Base-by-base conservation (phyloP, 2,888 invertebrate species). In the Polyploca ridens region DNA sequence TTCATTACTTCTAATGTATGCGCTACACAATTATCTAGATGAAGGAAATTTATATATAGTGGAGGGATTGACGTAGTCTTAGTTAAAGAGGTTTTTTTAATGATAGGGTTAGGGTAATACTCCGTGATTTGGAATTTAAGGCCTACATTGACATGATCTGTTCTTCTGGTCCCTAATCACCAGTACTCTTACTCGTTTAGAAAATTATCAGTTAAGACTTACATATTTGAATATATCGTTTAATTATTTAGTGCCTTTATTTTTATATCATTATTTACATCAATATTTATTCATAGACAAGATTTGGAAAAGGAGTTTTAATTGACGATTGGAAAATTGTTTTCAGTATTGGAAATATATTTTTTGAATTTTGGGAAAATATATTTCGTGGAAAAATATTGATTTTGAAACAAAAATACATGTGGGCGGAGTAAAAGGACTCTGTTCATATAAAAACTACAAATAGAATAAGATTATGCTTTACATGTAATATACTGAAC, bases 21-120 rank as follows among this genome's bases (percentile, higher is more conserved):
- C 44, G 60, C 64, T 16, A 14, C 63, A 33, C 44, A 46, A 59
- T 59, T 49, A 35, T 44, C 59, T 72, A 68, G 72, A 75, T 81
- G 81, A 82, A 80, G 84, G 81, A 76, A 68, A 74, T 87, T 79
- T 90, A 89, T 81, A 84, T 73, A 78, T 89, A 92, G 87, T 92
- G 91, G 91, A 91, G 90, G 91, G 91, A 89, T 86, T 90, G 82
- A 85, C 81, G 85, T 87, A 91, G 87, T 91, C 89, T 89, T 89
- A 87, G 78, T 75, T 87, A 87, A 80, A 83, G 81, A 82, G 69
- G 67, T 68, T 68, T 68, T n/a, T 68, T 69, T 68, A 19, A 61
- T 64, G 64, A 46, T 59, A 67, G 44, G 41, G 62, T 64, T 58
- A 69, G 78, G 75, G 73, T 78, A 77, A 82, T 77, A 80, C 68